phyloP scores from a whole-genome alignment of 2,797 vertebrate genomes.

The Trachurus trachurus region DNA sequence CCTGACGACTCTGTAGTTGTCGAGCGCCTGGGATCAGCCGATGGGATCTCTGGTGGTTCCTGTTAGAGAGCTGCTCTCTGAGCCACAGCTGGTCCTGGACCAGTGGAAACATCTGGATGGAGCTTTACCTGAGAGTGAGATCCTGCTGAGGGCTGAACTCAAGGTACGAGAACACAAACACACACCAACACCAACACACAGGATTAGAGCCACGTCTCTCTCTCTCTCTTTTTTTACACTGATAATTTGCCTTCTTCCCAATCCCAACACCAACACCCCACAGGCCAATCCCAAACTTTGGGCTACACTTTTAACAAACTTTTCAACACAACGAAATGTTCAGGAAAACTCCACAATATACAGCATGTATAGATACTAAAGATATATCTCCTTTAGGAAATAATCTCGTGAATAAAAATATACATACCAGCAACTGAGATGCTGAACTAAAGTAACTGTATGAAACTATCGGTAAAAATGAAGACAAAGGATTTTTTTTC shows the following conservation, averaged over 20 bases:
- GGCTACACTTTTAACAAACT: slow-evolving; percentile 69
- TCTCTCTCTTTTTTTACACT: no score
- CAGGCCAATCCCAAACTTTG: slow-evolving; percentile 64
- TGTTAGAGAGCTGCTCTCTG: slow-evolving; percentile 86
- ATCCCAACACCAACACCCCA: not conserved
- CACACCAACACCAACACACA: not conserved
- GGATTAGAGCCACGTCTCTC: not conserved
- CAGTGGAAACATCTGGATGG: slow-evolving; percentile 88
- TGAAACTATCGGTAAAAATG: slow-evolving; percentile 70
- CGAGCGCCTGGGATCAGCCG: slow-evolving; percentile 84
- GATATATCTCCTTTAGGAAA: slow-evolving; percentile 80
- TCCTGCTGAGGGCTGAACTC: slow-evolving; percentile 90
- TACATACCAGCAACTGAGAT: slow-evolving; percentile 82
- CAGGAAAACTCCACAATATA: slow-evolving; percentile 83
- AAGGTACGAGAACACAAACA: slow-evolving; percentile 81
- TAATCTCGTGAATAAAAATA: slow-evolving; percentile 88
- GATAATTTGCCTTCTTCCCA: slow-evolving; percentile 55
- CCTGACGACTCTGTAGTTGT: slow-evolving; percentile 71
- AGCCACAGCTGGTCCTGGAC: slow-evolving; percentile 88
- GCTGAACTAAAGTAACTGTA: slow-evolving; percentile 69
- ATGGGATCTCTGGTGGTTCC: slow-evolving; percentile 89
- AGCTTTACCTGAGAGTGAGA: slow-evolving; percentile 83
- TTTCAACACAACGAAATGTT: slow-evolving; percentile 84
- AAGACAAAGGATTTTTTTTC: slow-evolving; percentile 56
- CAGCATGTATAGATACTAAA: slow-evolving; percentile 78